These are phyloP conservation scores for Antheraea pernyi DNA, from an alignment of 1,140 invertebrate genomes.

Conservation along the genomic window DNA sequence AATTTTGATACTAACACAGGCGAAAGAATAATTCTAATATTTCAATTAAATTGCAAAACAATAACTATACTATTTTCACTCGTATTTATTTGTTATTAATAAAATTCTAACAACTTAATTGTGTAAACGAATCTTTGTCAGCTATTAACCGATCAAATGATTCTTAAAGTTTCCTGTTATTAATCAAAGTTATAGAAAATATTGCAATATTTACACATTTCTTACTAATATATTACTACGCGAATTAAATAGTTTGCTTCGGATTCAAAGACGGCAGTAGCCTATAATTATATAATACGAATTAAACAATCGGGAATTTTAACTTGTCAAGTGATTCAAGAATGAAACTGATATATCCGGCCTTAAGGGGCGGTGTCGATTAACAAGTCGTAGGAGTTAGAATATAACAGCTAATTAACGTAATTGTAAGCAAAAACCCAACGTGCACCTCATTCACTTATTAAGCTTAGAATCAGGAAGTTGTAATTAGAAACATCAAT, in stretches of 20 bases:
- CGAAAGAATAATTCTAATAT: constrained; percentile 22
- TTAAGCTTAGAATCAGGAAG: constrained; percentile 56
- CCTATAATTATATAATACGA: constrained; percentile 3
- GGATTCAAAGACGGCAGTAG: background rate
- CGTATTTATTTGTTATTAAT: no score
- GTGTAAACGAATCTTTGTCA: background rate
- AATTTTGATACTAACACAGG: constrained; percentile 46
- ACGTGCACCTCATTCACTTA: constrained; percentile 62
- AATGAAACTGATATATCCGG: constrained; percentile 66
- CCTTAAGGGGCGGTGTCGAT: constrained; percentile 48
- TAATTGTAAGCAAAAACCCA: constrained; percentile 47
- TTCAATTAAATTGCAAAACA: background rate
- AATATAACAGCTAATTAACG: constrained; percentile 26
- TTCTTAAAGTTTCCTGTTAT: background rate
- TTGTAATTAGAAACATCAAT: constrained; percentile 70
- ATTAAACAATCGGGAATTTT: constrained; percentile 38
- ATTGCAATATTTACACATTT: background rate
- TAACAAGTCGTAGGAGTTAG: constrained; percentile 29
- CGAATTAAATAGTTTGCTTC: background rate
- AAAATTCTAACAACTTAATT: background rate
- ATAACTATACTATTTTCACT: background rate
- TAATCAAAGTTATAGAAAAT: background rate
- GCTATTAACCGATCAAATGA: background rate
- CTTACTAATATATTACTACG: background rate
- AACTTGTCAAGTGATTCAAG: constrained; percentile 56